Base-by-base conservation (phyloP, 2,113 vertebrate genomes). In the Nothobranchius furzeri region DNA sequence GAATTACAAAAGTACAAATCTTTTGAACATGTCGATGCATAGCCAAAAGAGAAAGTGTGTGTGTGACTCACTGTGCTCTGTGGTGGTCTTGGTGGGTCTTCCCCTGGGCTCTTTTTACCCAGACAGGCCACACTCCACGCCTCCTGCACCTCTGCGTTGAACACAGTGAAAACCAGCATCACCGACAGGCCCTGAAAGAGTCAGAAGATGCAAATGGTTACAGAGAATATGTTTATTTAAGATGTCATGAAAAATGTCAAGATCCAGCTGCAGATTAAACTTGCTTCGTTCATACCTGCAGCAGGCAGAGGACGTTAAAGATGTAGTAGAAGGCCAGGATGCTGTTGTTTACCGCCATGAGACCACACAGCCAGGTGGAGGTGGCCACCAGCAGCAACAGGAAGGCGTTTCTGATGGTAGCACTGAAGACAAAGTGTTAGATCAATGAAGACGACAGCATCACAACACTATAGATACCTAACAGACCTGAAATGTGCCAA, bases 291-390 rank as follows among this genome's bases (percentile, higher is more conserved):
- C 15, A 64, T 93, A 99, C 98, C 96, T 99, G 97, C 78, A 99
- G 89, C 36, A 96, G 92, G 85, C 95, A 98, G 87, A 99, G 95
- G 71, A 96, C 89, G 63, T 95, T 89, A 60, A 98, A 97, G 92
- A 99, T 96, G 93, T 99, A 99, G 94, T 99, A 95, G 92, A 99
- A 98, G 81, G 95, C 95, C 90, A 99, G 93, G 87, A 99, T 91
- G 85, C 96, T 98, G 94, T 99, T 97, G 93, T 99, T 99, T 78
- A 99, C 95, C 40, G 98, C 96, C 94, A 99, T 95, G 70, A 99
- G 95, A 70, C 97, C 98, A 89, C 97, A 98, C 60, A 99, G 93
- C 97, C 97, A 99, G 88, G 96, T 95, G 88, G 95, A 93, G 68
- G 95, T 95, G 92, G 96, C 95, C 76, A 99, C 91, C 78, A 99